A percentile compares a stretch with the other conserved stretches of the same genome.
These are phyloP conservation scores for Epistrophe eligans DNA, from an alignment of 2,888 invertebrate species.

Conservation along the genomic window DNA sequence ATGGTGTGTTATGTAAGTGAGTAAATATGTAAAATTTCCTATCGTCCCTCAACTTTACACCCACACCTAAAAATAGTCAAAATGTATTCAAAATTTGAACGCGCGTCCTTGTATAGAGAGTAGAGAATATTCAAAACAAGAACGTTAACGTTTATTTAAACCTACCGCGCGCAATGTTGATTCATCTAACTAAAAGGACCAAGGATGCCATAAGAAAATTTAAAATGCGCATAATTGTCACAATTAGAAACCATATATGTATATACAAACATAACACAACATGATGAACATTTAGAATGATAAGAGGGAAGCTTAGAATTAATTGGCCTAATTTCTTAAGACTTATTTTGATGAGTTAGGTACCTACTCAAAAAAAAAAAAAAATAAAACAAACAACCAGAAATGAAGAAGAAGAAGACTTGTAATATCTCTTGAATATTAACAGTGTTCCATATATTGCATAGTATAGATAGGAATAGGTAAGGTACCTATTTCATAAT, in stretches of 20 bases:
- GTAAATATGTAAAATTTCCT: constrained; percentile 5
- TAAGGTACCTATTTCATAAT: background rate
- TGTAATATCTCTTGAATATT: constrained; percentile 3
- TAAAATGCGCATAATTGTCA: constrained; percentile 64
- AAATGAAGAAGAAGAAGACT: background rate
- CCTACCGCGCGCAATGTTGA: constrained; percentile 9
- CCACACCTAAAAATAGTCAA: constrained; percentile 10
- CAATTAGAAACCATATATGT: constrained; percentile 1
- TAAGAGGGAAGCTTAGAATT: constrained; percentile 48
- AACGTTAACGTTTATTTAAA: background rate
- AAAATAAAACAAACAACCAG: background rate
- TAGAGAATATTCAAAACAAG: constrained; percentile 33
- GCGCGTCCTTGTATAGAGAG: constrained; percentile 38
- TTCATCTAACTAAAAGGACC: constrained; percentile 21
- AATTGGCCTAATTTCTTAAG: constrained; percentile 68
- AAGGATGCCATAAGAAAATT: constrained; percentile 32
- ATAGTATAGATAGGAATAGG: background rate
- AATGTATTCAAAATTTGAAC: constrained; percentile 54
- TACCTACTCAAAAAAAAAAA: background rate
- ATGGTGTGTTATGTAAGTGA: background rate
- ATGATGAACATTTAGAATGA: background rate
- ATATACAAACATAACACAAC: background rate
- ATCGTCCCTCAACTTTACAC: background rate
- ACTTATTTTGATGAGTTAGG: constrained; percentile 17
- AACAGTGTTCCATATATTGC: background rate